phyloP scores from a whole-genome alignment of 1,140 invertebrate species.

The Andricus grossulariae region DNA sequence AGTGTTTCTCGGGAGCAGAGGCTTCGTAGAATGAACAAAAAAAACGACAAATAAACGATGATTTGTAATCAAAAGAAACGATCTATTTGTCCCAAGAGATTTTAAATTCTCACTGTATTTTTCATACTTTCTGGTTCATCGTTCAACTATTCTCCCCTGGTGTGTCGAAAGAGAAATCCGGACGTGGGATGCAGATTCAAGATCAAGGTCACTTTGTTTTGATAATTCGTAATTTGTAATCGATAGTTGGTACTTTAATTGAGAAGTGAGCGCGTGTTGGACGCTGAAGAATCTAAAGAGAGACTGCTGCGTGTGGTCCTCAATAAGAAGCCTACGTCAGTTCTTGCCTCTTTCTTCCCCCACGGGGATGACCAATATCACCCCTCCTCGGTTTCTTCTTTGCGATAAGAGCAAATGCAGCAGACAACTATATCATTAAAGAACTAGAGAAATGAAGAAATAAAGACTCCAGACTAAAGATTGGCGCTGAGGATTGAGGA shows the following conservation, averaged over 20 bases:
- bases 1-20: slow-evolving; percentile 45
- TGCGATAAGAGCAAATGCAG: background rate
- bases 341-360: background rate
- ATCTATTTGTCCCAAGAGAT: no score
- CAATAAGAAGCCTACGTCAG: background rate
- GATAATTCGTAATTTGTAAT: background rate
- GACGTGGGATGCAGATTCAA: background rate
- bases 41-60: background rate
- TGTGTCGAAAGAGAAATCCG: background rate
- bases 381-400: background rate
- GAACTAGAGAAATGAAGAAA: background rate
- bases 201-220: background rate
- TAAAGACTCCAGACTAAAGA: background rate
- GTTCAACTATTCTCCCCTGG: no score
- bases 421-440: slow-evolving; percentile 1
- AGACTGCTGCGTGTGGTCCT: slow-evolving; percentile 12
- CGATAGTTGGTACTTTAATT: slow-evolving; percentile 15
- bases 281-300: slow-evolving; percentile 22
- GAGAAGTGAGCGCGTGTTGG: slow-evolving; percentile 9
- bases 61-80: background rate
- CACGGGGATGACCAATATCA: background rate
- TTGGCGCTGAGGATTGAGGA: background rate
- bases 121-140: background rate
- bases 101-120: background rate
- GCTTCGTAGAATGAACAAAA: slow-evolving; percentile 19